phyloP scores from a whole-genome alignment of 1,140 invertebrate genomes.

The Drosophila jambulina region DNA sequence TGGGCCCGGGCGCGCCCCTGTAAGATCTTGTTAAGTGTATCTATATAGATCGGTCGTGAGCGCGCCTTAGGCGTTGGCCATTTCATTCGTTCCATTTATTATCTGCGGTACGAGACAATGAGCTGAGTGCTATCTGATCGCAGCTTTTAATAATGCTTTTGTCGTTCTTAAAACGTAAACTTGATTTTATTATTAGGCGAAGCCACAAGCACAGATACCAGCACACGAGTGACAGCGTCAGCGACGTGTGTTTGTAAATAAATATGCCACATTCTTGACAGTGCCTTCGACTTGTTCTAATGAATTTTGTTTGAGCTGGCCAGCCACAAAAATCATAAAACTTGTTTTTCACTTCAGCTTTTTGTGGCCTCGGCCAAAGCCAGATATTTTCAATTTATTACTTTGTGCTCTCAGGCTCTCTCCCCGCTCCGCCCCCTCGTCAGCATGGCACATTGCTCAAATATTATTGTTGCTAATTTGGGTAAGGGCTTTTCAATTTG shows the following conservation, averaged over 20 bases:
- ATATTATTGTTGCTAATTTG: conserved; percentile 68
- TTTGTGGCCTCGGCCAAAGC: conserved; percentile 37
- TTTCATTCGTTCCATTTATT: conserved; percentile 71
- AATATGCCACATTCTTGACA: conserved; percentile 71
- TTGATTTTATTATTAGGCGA: conserved; percentile 80
- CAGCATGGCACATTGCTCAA: conserved; percentile 15
- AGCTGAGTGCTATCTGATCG: conserved; percentile 76
- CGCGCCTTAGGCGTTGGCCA: conserved; percentile 76
- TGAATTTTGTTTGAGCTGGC: conserved; percentile 68
- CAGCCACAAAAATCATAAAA: conserved; percentile 65
- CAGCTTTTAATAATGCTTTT: conserved; percentile 78
- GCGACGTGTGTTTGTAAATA: conserved; percentile 22
- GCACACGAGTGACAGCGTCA: not conserved
- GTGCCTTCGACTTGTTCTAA: conserved; percentile 77
- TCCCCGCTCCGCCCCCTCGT: not conserved
- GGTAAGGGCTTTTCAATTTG: conserved; percentile 55
- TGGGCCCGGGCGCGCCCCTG: conserved; percentile 68
- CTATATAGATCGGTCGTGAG: conserved; percentile 77
- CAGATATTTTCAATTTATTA: conserved; percentile 64
- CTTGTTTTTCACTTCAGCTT: conserved; percentile 61
- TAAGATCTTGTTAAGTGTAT: conserved; percentile 74
- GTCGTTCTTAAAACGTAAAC: conserved; percentile 78
- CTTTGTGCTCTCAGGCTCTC: conserved; percentile 8
- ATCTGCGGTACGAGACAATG: conserved; percentile 41
- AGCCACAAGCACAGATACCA: conserved; percentile 8